phyloP scores from a whole-genome alignment of 2,113 vertebrate species.

The Odontesthes bonariensis region DNA sequence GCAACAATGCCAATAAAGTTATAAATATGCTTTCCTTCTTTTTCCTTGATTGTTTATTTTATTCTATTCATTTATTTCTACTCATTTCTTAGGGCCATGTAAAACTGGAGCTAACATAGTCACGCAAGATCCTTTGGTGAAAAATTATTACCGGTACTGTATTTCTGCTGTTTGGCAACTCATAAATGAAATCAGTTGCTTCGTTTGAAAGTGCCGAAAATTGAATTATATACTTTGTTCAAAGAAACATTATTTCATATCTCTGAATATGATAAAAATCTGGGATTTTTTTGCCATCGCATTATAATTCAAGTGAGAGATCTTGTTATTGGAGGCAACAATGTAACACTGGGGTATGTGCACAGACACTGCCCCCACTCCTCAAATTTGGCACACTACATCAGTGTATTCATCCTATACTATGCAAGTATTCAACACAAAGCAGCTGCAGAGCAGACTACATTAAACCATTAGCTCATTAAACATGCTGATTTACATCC shows the following conservation, averaged over 20 bases:
- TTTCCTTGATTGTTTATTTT: neutral
- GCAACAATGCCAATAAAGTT: constrained; percentile 64
- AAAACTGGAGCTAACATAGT: neutral
- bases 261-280: neutral
- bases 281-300: too few relatives aligned
- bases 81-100: neutral
- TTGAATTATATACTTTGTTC: too few relatives aligned
- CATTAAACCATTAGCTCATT: neutral
- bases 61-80: neutral
- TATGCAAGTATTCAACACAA: neutral
- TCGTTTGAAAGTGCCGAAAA: neutral
- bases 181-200: neutral
- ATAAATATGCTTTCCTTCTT: constrained; percentile 11
- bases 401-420: neutral
- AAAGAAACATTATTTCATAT: too few relatives aligned
- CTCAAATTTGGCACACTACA: neutral
- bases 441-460: neutral
- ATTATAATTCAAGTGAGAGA: neutral
- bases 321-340: too few relatives aligned
- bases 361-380: too few relatives aligned
- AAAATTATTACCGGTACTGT: neutral
- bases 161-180: too few relatives aligned
- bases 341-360: too few relatives aligned
- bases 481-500: neutral
- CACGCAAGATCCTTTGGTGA: neutral